Evolutionary conservation across 1,140 invertebrate genomes (phyloP), one percentile per base, ranked within the genome.

Genomic region (Campoletis sonorensis): DNA sequence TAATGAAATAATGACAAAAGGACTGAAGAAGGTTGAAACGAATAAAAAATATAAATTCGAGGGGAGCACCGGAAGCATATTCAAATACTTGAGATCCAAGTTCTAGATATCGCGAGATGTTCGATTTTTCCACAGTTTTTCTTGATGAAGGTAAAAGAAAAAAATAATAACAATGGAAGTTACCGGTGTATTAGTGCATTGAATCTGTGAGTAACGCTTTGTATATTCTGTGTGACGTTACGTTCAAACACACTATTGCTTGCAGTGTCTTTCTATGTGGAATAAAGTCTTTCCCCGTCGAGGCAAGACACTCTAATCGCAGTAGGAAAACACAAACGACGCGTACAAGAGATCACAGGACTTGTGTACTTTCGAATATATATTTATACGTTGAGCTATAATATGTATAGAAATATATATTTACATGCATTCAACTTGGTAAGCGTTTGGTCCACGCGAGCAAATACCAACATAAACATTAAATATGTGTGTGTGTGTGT

Each of bases 301-400:
- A 64, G 18, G 13, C 23, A 21, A 64, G 58, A 64, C 8, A 64
- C 58, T 64, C 58, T 64, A 64, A 64, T 64, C 58, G 58, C 23
- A 64, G 58, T 21, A n/a, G 58, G 58, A 64, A 64, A 64, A 64
- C 58, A 23, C 58, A 21, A 64, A 64, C 23, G 58, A 21, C 58
- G 3, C 4, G n/a, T 54, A 54, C 37, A 37, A 37, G 37, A 37
- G 37, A 37, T 10, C n/a, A n/a, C n/a, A n/a, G n/a, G n/a, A n/a
- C n/a, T n/a, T n/a, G n/a, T n/a, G n/a, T n/a, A n/a, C n/a, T n/a
- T n/a, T n/a, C n/a, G n/a, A n/a, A n/a, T n/a, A n/a, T n/a, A n/a
- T n/a, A 37, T 37, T 37, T 10, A 37, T 7, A 54, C 4, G n/a
- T 15, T 37, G 37, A 37, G 16, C 4, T 54, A 15, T 15, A n/a